These are phyloP conservation scores for Allolobophora icterica DNA, from an alignment of 2,888 invertebrate species.

Conservation along the genomic window DNA sequence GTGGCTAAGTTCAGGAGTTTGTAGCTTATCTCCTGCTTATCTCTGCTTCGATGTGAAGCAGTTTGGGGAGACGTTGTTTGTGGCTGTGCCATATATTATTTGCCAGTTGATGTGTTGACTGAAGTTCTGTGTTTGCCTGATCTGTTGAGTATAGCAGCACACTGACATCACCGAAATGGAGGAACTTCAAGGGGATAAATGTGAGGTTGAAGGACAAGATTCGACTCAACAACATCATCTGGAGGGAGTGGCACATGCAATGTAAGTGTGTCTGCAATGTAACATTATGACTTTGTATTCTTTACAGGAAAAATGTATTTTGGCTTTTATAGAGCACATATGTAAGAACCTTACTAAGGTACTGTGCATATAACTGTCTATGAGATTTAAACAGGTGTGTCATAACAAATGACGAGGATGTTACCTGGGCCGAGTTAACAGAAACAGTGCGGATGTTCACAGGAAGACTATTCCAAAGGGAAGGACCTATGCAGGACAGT, in stretches of 20 bases:
- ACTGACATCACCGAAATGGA: slow-evolving; percentile 99
- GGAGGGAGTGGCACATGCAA: slow-evolving; percentile 99
- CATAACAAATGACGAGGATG: too few relatives aligned
- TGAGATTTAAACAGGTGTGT: too few relatives aligned
- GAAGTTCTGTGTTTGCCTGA: not conserved
- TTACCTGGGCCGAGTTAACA: too few relatives aligned
- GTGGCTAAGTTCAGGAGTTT: not conserved
- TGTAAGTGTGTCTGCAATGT: slow-evolving; percentile 67
- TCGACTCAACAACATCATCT: slow-evolving; percentile 97
- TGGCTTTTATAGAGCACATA: too few relatives aligned
- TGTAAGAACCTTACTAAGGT: too few relatives aligned
- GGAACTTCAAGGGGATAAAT: slow-evolving; percentile 96
- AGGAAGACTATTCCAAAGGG: too few relatives aligned
- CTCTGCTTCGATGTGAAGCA: not conserved
- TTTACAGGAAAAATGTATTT: not conserved
- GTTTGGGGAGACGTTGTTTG: not conserved
- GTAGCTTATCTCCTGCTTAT: not conserved
- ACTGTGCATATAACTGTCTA: too few relatives aligned
- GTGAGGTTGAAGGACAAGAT: slow-evolving; percentile 98
- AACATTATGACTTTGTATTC: not conserved
- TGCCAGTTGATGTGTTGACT: not conserved
- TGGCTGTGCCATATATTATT: not conserved
- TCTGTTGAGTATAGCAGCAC: slow-evolving; percentile 80
- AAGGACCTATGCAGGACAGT: too few relatives aligned
- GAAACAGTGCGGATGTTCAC: too few relatives aligned